phyloP scores from a whole-genome alignment of 30 jellyfish, hydroid and myxozoan genomes.

The Mastigias papua region DNA sequence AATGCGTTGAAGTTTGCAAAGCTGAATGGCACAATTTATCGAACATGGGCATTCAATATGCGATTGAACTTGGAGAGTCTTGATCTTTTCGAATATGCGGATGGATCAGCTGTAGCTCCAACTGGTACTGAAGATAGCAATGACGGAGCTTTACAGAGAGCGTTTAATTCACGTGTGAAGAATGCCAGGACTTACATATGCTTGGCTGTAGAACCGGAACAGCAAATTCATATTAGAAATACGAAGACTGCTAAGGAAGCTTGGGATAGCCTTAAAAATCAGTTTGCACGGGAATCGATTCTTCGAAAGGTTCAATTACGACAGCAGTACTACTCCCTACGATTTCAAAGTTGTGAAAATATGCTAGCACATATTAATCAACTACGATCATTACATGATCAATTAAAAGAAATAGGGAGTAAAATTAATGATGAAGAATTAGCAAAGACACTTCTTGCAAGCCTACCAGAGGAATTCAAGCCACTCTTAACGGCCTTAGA shows the following conservation, averaged over 20 bases:
- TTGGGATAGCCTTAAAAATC: background rate
- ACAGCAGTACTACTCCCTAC: background rate
- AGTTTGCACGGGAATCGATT: background rate
- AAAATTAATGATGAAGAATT: background rate
- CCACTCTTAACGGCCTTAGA: background rate
- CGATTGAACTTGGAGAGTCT: no score
- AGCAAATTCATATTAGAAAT: background rate
- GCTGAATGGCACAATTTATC: no score
- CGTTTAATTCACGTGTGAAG: background rate
- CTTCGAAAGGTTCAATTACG: background rate
- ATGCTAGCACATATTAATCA: background rate
- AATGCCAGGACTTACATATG: background rate
- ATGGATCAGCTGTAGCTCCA: no score
- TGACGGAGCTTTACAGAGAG: no score
- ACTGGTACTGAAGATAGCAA: no score
- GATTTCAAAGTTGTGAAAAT: background rate
- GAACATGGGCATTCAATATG: no score
- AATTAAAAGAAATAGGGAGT: background rate
- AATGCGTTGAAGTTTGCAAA: no score
- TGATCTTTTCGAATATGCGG: no score
- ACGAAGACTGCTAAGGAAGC: no score
- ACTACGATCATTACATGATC: no score
- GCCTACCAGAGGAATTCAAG: background rate
- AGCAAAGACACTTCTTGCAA: background rate
- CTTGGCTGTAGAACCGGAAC: background rate